A percentile compares a stretch with the other conserved stretches of the same genome.
Evolutionary conservation across 2,797 vertebrate genomes (phyloP).

Genomic region (Lateolabrax maculatus): DNA sequence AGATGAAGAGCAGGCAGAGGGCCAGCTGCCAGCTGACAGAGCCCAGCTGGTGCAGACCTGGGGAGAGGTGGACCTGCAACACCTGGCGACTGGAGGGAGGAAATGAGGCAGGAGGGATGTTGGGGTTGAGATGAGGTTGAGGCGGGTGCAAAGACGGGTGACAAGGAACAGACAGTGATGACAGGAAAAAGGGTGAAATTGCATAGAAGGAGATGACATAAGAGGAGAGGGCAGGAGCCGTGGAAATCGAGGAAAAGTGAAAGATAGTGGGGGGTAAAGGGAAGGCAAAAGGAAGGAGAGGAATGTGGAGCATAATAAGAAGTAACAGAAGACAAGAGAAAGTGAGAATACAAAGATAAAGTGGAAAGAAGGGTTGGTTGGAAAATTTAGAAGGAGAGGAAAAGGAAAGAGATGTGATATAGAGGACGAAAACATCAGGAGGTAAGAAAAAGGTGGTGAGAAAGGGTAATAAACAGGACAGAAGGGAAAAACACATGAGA

Average conservation of each 20-base stretch:
- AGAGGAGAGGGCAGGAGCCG: neutral
- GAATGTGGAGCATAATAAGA: slow-evolving; percentile 22
- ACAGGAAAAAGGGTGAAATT: neutral
- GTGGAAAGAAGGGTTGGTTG: slow-evolving; percentile 2
- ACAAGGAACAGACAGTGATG: neutral
- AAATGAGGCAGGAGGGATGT: slow-evolving; percentile 7
- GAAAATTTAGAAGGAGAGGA: slow-evolving; percentile 14
- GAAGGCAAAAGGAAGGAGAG: slow-evolving; percentile 11
- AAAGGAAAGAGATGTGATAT: neutral
- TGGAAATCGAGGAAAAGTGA: neutral
- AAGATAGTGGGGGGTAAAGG: neutral
- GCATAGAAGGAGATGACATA: neutral
- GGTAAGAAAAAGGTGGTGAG: neutral
- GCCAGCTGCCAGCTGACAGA: slow-evolving; percentile 96
- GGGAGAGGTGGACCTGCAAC: slow-evolving; percentile 93
- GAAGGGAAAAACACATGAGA: neutral
- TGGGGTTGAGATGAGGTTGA: slow-evolving; percentile 4
- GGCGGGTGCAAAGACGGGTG: neutral
- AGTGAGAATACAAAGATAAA: slow-evolving; percentile 3
- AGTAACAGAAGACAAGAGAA: slow-evolving; percentile 7
- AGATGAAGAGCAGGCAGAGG: slow-evolving; percentile 96
- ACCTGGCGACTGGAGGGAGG: slow-evolving; percentile 90
- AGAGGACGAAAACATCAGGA: neutral
- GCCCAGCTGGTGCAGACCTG: slow-evolving; percentile 94
- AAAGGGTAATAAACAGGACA: neutral